A percentile compares a stretch with the other conserved stretches of the same genome.
Conservation (phyloP, 2,797 vertebrate genomes). For the Loriculus beryllinus region DNA sequence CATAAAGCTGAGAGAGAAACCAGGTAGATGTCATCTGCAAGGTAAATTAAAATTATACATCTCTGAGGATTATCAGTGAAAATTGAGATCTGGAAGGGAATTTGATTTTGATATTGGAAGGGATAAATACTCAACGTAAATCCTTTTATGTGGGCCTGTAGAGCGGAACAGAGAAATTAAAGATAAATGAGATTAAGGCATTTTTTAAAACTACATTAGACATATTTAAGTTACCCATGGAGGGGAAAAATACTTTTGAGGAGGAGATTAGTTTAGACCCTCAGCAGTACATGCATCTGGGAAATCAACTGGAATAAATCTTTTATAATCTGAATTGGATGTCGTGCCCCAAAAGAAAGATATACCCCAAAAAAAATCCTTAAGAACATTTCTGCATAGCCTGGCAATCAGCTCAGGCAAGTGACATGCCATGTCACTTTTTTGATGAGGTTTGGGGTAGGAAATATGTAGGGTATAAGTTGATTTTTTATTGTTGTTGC, state of each 20-base stretch:
- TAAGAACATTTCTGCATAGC: not conserved
- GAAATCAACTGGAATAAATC: constrained; percentile 14
- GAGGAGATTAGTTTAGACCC: constrained; percentile 11
- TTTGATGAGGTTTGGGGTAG: not conserved
- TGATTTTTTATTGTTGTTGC: not conserved
- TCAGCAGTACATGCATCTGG: constrained; percentile 11
- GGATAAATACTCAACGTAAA: constrained; percentile 48
- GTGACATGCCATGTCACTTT: not conserved
- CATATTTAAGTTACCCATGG: constrained; percentile 7
- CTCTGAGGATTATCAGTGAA: constrained; percentile 44
- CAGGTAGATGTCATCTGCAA: constrained; percentile 58
- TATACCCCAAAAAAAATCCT: not conserved
- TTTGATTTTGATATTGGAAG: constrained; percentile 48
- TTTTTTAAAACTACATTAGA: constrained; percentile 30
- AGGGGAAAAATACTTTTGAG: not conserved
- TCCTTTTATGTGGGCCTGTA: constrained; percentile 41
- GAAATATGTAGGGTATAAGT: not conserved
- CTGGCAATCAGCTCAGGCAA: not conserved
- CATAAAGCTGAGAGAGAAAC: constrained; percentile 19
- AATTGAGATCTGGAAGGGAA: constrained; percentile 57
- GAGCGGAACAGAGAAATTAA: constrained; percentile 49
- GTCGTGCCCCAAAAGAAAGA: not conserved
- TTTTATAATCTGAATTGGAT: not conserved
- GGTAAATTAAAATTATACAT: constrained; percentile 56
- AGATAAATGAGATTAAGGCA: constrained; percentile 60